phyloP scores from a whole-genome alignment of 2,113 vertebrate species.

The Bambusicola thoracicus region DNA sequence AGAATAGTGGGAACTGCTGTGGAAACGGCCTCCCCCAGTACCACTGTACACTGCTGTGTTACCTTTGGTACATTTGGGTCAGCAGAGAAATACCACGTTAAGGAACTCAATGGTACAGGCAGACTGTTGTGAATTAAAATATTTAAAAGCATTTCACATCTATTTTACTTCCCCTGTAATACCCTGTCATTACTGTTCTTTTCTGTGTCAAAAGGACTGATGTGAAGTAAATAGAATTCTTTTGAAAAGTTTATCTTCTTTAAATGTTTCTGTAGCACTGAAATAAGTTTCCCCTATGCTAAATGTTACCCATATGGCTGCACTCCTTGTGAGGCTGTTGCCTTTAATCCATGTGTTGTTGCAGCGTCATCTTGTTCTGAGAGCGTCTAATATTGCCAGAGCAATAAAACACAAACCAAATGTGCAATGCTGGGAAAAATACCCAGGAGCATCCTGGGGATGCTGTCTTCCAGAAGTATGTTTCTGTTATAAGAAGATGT shows the following conservation, averaged over 20 bases:
- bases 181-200: not conserved
- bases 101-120: not conserved
- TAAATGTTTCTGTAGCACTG: not conserved
- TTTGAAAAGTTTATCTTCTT: not conserved
- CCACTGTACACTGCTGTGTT: not conserved
- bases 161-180: not conserved
- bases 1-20: not conserved
- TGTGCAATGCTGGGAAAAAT: not conserved
- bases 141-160: not conserved
- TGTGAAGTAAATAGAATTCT: not conserved
- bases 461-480: not conserved
- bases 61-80: not conserved
- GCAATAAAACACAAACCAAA: not conserved
- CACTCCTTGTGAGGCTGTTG: not conserved
- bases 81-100: not conserved
- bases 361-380: not conserved
- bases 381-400: not conserved
- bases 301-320: not conserved
- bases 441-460: not conserved
- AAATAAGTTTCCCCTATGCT: not conserved
- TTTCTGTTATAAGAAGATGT: conserved; percentile 15
- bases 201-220: not conserved
- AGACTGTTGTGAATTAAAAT: not conserved
- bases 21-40: not conserved
- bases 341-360: not conserved